phyloP scores from a whole-genome alignment of 2,113 vertebrate genomes.

The Engraulis encrasicolus region DNA sequence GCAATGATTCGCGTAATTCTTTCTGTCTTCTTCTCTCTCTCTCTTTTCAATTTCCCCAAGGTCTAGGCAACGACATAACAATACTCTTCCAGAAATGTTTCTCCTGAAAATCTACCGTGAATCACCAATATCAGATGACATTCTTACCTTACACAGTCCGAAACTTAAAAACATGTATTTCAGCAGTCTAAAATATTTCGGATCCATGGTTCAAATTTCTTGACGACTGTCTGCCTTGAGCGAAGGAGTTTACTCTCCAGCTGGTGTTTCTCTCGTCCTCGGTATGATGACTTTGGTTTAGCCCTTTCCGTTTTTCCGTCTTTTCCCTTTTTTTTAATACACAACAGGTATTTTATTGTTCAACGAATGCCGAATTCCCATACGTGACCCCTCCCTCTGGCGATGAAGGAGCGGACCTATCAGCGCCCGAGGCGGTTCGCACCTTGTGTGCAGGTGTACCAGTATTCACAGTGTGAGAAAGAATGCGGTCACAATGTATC shows the following conservation, averaged over 20 bases:
- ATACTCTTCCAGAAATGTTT: background rate
- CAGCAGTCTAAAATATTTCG: slow-evolving; percentile 50
- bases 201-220: slow-evolving; percentile 49
- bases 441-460: slow-evolving; percentile 11
- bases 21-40: no score
- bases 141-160: slow-evolving; percentile 63
- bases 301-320: slow-evolving; percentile 16
- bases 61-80: slow-evolving; percentile 22
- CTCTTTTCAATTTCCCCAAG: slow-evolving; percentile 34
- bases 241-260: slow-evolving; percentile 41
- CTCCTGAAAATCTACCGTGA: slow-evolving; percentile 2
- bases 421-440: slow-evolving; percentile 21
- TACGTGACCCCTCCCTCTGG: slow-evolving; percentile 35
- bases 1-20: no score
- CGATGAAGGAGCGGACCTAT: slow-evolving; percentile 32
- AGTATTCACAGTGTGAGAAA: background rate
- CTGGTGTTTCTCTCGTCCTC: slow-evolving; percentile 56
- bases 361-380: slow-evolving; percentile 48
- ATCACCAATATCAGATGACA: background rate
- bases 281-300: slow-evolving; percentile 51
- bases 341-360: slow-evolving; percentile 73
- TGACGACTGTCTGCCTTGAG: slow-evolving; percentile 53
- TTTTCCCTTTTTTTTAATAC: slow-evolving; percentile 42
- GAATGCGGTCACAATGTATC: background rate
- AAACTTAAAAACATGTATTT: slow-evolving; percentile 57